Percentiles rank a stretch among this genome's conserved stretches.
Evolutionary conservation across 2,113 vertebrate species (phyloP).

Genomic region (Bothrops jararaca): DNA sequence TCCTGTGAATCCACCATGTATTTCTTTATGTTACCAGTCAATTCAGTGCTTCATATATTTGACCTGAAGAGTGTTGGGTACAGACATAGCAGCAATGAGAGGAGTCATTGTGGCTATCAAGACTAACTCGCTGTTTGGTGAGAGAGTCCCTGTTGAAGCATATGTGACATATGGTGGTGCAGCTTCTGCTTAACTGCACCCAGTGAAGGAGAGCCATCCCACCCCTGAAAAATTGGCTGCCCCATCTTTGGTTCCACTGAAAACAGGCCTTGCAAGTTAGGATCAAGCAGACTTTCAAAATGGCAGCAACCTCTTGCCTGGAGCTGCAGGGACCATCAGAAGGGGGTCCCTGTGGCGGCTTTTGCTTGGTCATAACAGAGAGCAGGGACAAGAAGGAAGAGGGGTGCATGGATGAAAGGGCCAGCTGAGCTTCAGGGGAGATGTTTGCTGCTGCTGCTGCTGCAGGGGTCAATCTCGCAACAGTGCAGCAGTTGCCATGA

Average conservation of each 20-base stretch:
- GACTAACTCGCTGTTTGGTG: not conserved
- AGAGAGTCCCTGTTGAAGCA: not conserved
- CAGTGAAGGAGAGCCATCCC: not conserved
- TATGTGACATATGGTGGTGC: not conserved
- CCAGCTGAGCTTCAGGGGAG: constrained; percentile 44
- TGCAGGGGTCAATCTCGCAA: not conserved
- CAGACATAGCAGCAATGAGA: not conserved
- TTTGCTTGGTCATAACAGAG: not conserved
- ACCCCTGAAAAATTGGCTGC: not conserved
- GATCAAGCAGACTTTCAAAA: not conserved
- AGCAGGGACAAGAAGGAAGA: constrained; percentile 3
- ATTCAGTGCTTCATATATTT: not conserved
- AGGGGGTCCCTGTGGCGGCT: not conserved
- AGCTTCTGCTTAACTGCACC: not conserved
- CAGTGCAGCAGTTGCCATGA: constrained; percentile 58
- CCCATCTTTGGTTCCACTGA: not conserved
- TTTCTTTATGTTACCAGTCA: not conserved
- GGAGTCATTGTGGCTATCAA: not conserved
- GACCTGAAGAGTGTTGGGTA: not conserved
- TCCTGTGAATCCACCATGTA: not conserved
- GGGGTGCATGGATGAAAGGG: constrained; percentile 1
- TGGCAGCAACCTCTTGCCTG: not conserved
- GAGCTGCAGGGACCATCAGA: not conserved
- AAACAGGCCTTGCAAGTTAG: not conserved
- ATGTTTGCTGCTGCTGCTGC: not conserved